A percentile compares a stretch with the other conserved stretches of the same genome.
phyloP scores from a whole-genome alignment of 2,113 vertebrate species.

The Asarcornis scutulata region DNA sequence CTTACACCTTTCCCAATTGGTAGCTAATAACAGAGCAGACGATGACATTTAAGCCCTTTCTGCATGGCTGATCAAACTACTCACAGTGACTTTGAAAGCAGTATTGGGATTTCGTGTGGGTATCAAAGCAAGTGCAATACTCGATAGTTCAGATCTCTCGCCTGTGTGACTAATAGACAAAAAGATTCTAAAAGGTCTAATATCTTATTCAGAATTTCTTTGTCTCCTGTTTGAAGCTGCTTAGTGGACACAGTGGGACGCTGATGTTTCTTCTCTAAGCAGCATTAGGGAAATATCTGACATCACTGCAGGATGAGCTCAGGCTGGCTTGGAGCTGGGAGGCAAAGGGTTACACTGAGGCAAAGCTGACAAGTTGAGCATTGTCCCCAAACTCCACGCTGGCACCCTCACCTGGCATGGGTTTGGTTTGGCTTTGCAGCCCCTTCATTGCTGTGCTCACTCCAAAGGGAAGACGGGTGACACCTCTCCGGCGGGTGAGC shows the following conservation, averaged over 20 bases:
- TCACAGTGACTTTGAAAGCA: conserved; percentile 26
- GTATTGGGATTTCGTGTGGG: conserved; percentile 35
- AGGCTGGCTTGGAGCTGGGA: neutral
- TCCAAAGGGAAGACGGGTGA: too few species aligned
- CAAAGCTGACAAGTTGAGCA: too few species aligned
- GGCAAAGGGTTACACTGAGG: fast-evolving
- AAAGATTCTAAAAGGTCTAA: conserved; percentile 18
- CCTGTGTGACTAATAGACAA: conserved; percentile 46
- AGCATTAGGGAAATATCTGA: neutral
- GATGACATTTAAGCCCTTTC: conserved; percentile 67
- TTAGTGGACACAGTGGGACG: conserved; percentile 42
- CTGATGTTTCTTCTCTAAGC: neutral
- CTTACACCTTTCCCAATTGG: conserved; percentile 34
- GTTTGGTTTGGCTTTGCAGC: neutral
- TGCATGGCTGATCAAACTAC: conserved; percentile 58
- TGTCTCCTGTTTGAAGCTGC: conserved; percentile 20
- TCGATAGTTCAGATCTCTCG: conserved; percentile 8
- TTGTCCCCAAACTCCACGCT: fast-evolving
- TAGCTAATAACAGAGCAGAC: conserved; percentile 53
- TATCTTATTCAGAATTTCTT: neutral
- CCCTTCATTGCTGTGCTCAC: too few species aligned
- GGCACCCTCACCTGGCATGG: neutral
- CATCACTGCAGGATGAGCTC: neutral
- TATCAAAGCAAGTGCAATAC: neutral
- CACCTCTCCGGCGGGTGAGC: too few species aligned